phyloP scores from a whole-genome alignment of 1,140 invertebrate species.

The Nasonia giraulti region DNA sequence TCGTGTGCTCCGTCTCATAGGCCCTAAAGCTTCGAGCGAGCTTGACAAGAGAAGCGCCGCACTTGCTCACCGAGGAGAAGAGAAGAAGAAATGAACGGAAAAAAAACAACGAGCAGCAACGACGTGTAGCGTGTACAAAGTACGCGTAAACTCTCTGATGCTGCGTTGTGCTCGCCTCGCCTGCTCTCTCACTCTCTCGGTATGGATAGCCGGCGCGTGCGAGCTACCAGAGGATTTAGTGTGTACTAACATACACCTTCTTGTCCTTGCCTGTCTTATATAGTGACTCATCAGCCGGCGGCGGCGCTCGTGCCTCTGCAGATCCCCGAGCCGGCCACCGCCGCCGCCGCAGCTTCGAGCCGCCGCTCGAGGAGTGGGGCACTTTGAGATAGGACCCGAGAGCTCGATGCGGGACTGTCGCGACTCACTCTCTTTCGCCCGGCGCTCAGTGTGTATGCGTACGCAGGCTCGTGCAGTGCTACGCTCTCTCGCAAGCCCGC shows the following conservation, averaged over 20 bases:
- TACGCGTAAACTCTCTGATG: too few relatives aligned
- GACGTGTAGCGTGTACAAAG: too few relatives aligned
- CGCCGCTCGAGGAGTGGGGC: background rate
- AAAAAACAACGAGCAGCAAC: too few relatives aligned
- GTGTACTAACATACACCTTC: conserved; percentile 73
- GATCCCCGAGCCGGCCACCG: conserved; percentile 38
- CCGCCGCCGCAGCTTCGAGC: conserved; percentile 5
- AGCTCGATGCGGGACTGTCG: conserved; percentile 28
- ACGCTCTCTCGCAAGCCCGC: background rate
- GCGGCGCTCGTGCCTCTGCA: conserved; percentile 54
- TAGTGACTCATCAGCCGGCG: conserved; percentile 71
- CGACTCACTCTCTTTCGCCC: conserved; percentile 38
- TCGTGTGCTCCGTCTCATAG: too few relatives aligned
- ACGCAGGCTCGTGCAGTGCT: conserved; percentile 25
- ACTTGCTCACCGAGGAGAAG: background rate
- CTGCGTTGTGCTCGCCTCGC: background rate
- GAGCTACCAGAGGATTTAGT: conserved; percentile 70
- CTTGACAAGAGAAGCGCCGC: background rate
- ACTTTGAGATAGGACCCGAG: conserved; percentile 1
- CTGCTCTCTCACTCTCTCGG: conserved; percentile 22
- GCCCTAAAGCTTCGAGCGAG: too few relatives aligned
- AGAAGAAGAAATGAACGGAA: too few relatives aligned
- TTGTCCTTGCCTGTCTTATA: conserved; percentile 74
- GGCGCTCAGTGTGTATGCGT: conserved; percentile 40
- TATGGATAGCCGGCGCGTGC: conserved; percentile 60